Evolutionary conservation across 1,140 invertebrate genomes (phyloP), one percentile per base, ranked within the genome.

Genomic region (Mizuhopecten yessoensis): DNA sequence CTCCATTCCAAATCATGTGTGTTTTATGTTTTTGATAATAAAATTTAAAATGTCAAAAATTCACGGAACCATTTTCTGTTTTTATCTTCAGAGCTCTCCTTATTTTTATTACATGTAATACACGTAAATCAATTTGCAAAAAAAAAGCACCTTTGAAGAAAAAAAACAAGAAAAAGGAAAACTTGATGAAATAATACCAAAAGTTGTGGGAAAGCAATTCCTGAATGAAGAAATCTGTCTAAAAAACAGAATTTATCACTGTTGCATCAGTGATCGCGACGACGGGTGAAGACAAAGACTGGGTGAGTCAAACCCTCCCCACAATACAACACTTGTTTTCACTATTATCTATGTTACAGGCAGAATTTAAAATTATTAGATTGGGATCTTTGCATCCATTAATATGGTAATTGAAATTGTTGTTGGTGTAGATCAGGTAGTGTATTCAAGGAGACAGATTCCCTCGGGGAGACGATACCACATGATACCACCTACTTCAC

Each of bases 21-120:
- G 57, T 75, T 75, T 75, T 75, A 75, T 75, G 57, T n/a, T 75
- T 75, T 75, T 13, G 9, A n/a, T n/a, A 75, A 75, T 75, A 75
- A 75, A 75, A 75, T 75, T 75, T 29, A 75, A 75, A 75, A 75
- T 75, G 57, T 75, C 57, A 75, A 75, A 75, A 29, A 75, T 75
- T 29, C n/a, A 75, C 23, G n/a, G 11, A 75, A 75, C 29, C 57
- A 29, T 75, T 75, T n/a, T 29, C 23, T 23, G n/a, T 13, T 45
- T 29, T 75, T 75, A 29, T 29, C n/a, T 29, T 75, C n/a, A 3
- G n/a, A 75, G 57, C 29, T 29, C 29, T 75, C 29, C 57, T 3
- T 75, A 29, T 75, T 75, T 57, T 75, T 75, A 75, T n/a, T 75
- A 17, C 57, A 75, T 29, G 23, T 75, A 75, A 75, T 75, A 75